Percentiles rank a stretch among this genome's conserved stretches.
These are phyloP conservation scores for Enteromius trimaculatus DNA, from an alignment of 2,797 vertebrate species.

Conservation along the genomic window DNA sequence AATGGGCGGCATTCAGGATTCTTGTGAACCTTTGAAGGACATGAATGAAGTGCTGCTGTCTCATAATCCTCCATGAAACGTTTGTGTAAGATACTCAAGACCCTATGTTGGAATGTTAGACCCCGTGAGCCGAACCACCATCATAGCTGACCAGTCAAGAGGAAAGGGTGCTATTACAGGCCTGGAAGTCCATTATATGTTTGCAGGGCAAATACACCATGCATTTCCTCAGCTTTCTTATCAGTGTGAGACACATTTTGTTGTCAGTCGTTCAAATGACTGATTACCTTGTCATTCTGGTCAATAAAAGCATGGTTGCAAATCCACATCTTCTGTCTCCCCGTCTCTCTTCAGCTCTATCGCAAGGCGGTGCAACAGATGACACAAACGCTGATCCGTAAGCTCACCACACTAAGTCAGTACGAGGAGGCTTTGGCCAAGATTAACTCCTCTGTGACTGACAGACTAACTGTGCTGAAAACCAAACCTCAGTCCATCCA, in stretches of 20 bases:
- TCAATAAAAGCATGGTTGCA: constrained; percentile 23
- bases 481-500: constrained; percentile 89
- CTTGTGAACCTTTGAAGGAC: constrained; percentile 30
- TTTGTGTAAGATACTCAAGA: constrained; percentile 44
- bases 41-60: constrained; percentile 35
- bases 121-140: background rate
- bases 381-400: constrained; percentile 86
- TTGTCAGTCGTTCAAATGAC: constrained; percentile 1
- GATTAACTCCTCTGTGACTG: constrained; percentile 82
- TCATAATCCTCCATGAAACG: constrained; percentile 34
- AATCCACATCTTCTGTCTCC: constrained; percentile 11
- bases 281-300: constrained; percentile 21
- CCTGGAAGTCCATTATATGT: constrained; percentile 25
- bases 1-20: constrained; percentile 36
- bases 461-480: constrained; percentile 84
- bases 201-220: background rate
- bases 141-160: constrained; percentile 31
- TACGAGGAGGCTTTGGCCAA: constrained; percentile 92
- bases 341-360: constrained; percentile 78
- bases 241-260: constrained; percentile 36
- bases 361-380: constrained; percentile 88
- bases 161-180: constrained; percentile 4
- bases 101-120: background rate
- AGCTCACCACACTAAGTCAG: constrained; percentile 86
- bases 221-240: constrained; percentile 12